Percentiles rank a stretch among this genome's conserved stretches.
Conservation (phyloP, 1,140 invertebrate genomes). For the Phocides pigmalion region DNA sequence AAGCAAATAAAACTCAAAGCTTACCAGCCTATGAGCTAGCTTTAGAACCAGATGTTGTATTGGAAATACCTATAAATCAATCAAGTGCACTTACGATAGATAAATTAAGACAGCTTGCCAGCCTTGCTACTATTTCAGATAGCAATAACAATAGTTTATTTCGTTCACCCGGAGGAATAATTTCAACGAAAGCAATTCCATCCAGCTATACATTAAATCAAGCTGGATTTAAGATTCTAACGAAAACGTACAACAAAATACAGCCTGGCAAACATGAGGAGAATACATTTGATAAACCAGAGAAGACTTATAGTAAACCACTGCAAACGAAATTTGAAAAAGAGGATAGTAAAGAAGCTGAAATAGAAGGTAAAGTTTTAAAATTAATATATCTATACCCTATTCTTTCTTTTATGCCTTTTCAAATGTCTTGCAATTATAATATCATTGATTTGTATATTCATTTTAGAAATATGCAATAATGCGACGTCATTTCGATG, state of each 20-base stretch:
- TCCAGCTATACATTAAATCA: slow-evolving; percentile 85
- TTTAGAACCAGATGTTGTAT: slow-evolving; percentile 72
- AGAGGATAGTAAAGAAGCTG: slow-evolving; percentile 50
- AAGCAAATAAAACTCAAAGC: slow-evolving; percentile 72
- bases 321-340: slow-evolving; percentile 53
- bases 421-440: neutral
- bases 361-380: slow-evolving; percentile 42
- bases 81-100: slow-evolving; percentile 69
- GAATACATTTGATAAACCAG: slow-evolving; percentile 64
- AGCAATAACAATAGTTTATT: slow-evolving; percentile 79
- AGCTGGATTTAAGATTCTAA: slow-evolving; percentile 87
- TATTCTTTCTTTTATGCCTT: neutral
- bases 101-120: slow-evolving; percentile 82
- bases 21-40: slow-evolving; percentile 73
- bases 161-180: slow-evolving; percentile 75
- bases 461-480: slow-evolving; percentile 79
- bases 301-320: slow-evolving; percentile 66
- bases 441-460: slow-evolving; percentile 4
- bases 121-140: slow-evolving; percentile 79
- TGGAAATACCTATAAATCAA: slow-evolving; percentile 78
- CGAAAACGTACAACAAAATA: slow-evolving; percentile 86
- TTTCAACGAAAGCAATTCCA: slow-evolving; percentile 85
- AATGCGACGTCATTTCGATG: slow-evolving; percentile 84
- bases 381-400: neutral
- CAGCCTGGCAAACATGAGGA: slow-evolving; percentile 76